Base-by-base conservation (phyloP, 2,113 vertebrate species). In the Neopipo cinnamomea region DNA sequence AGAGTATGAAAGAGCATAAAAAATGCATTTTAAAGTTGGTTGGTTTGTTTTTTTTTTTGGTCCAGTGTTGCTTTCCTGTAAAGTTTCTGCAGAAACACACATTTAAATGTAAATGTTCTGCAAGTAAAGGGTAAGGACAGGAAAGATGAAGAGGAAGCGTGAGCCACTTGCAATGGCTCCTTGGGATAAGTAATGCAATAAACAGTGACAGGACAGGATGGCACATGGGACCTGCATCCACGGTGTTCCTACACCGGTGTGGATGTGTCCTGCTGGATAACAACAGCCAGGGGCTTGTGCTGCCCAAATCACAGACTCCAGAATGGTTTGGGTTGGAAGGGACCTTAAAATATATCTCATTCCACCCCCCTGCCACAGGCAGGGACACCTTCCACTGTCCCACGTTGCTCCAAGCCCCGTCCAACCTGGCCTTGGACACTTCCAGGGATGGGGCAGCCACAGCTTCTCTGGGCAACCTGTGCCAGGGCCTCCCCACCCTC, bases 1-100 rank as follows among this genome's bases (percentile, higher is more conserved):
- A 97, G 93, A 97, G 94, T 97, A 95, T 95, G 95, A 97, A 97
- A 97, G 95, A 94, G 97, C 96, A 98, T 97, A 97, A 98, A 97
- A 98, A 98, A 98, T 97, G 97, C 92, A 98, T 98, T 98, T 96
- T 95, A 95, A 97, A 97, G 88, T 67, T 83, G 49, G 67, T 44
- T 44, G 35, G 5, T 37, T 55, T 28, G 47, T 63, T 59, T 39
- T 44, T 52, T 70, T 42, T 58, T 52, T 52, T 33, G 6, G 61
- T 89, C 94, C 89, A 95, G 68, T 8, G 12, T 85, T 92, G 91
- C 91, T 94, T 95, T 97, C 97, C 97, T 96, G 97, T 86, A 97
- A 97, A 97, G 85, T 86, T 96, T 67, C 93, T 89, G 65, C 79
- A 89, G 81, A 95, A 96, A 97, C 93, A 93, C 86, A 78, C 37